These are phyloP conservation scores for Pangasius macronema DNA, from an alignment of 2,797 vertebrate genomes.

Conservation along the genomic window DNA sequence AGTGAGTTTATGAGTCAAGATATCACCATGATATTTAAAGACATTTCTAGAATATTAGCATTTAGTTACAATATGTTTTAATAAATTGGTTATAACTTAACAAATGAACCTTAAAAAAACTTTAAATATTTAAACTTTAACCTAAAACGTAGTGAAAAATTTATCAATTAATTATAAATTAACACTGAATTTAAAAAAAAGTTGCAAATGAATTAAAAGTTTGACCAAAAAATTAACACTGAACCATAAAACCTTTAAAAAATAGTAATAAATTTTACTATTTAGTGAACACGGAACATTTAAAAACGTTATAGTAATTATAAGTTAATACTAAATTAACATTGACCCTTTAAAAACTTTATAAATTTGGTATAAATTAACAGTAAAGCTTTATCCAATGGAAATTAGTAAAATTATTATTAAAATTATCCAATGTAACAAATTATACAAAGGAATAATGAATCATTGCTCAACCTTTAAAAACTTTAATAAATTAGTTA, in stretches of 20 bases:
- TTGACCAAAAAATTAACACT: neutral
- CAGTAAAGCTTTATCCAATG: too few relatives aligned
- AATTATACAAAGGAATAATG: neutral
- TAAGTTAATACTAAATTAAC: neutral
- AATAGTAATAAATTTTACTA: neutral
- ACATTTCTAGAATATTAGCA: neutral
- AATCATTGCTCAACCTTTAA: neutral
- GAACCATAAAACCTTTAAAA: neutral
- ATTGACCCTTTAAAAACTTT: neutral
- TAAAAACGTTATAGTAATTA: neutral
- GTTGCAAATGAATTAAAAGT: too few relatives aligned
- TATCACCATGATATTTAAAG: neutral
- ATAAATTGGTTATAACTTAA: neutral
- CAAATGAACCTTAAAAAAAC: neutral
- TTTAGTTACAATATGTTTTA: neutral
- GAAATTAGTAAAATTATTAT: too few relatives aligned
- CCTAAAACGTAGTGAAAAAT: neutral
- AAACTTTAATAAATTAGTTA: neutral
- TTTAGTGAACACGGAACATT: neutral
- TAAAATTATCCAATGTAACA: neutral
- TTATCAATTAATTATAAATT: neutral
- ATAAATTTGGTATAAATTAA: neutral
- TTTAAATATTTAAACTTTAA: neutral
- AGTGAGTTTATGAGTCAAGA: conserved; percentile 78
- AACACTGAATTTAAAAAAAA: neutral